These are phyloP conservation scores for Delia radicum DNA, from an alignment of 1,140 invertebrate genomes.

Conservation along the genomic window DNA sequence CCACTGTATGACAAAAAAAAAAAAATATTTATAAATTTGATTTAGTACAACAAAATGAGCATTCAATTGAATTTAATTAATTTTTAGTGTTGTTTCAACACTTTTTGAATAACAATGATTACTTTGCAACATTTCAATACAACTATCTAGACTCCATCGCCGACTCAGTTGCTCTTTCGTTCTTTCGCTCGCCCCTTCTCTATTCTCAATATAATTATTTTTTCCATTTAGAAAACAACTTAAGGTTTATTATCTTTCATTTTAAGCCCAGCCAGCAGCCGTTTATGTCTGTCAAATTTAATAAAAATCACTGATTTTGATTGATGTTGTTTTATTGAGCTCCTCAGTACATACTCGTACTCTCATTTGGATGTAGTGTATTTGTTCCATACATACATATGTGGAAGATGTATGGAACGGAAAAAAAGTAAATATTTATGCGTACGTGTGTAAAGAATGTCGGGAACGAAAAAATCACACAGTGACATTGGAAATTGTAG, in stretches of 20 bases:
- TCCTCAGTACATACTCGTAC: conserved; percentile 12
- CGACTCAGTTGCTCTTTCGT: not conserved
- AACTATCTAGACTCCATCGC: not conserved
- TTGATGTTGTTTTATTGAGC: conserved; percentile 41
- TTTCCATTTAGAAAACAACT: not conserved
- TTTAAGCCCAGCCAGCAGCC: conserved; percentile 9
- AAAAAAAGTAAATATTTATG: too few relatives aligned
- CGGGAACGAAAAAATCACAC: too few relatives aligned
- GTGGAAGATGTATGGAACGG: too few relatives aligned
- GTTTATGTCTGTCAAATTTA: conserved; percentile 53
- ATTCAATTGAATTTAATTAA: conserved; percentile 23
- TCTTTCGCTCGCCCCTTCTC: not conserved
- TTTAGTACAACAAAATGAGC: conserved; percentile 8
- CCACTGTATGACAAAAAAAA: not conserved
- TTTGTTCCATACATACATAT: not conserved
- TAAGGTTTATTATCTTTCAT: conserved; percentile 7
- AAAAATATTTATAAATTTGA: not conserved
- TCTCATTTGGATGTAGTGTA: too few relatives aligned
- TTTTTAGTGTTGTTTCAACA: conserved; percentile 14
- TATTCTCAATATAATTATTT: not conserved
- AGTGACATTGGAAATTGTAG: too few relatives aligned
- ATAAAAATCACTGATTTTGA: conserved; percentile 56
- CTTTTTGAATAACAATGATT: not conserved
- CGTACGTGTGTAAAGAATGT: too few relatives aligned
- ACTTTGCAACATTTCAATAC: not conserved